Evolutionary conservation across 2,888 invertebrate species (phyloP), one percentile per base, ranked within the genome.

Genomic region (Diarsia brunnea): DNA sequence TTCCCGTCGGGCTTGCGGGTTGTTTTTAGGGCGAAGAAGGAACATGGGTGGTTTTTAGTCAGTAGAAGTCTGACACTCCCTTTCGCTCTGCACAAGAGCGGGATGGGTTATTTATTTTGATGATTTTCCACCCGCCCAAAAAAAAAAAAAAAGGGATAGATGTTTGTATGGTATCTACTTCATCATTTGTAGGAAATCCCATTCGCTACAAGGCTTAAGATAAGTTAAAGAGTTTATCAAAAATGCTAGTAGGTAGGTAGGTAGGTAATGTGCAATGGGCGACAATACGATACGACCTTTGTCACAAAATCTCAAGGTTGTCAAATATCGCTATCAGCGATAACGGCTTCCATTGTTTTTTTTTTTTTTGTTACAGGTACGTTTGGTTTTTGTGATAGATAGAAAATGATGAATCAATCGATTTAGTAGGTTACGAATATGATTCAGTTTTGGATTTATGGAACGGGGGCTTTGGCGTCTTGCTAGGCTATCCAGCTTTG

Each of bases 271-370:
- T 60, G 51, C 61, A 76, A 14, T 76, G 38, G 24, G 27, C 51
- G 16, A 11, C 16, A 4, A 24, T 16, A 31, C 27, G 31, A 5
- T 4, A 8, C 19, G 53, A 77, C 68, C 69, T 76, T 76, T 69
- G 76, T 47, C 16, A 55, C 68, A 43, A 53, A 53, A 27, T 47
- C 47, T 53, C 76, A 76, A 76, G 77, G 77, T 63, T 69, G 38
- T 43, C 69, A 49, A 77, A 77, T 76, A 77, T 69, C 61, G 8
- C 1, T 43, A 61, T 69, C 69, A 63, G 0, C 61, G 76, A 77
- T 76, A 77, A 76, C 19, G 14, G 0, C 19, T 31, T 1, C 7
- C 47, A 55, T 69, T 77, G 60, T 38, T 38, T 47, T 19, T 1
- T 75, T 43, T 53, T 66, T 14, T 75, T 55, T 38, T 0, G 24